These are phyloP conservation scores for Larimichthys crocea DNA, from an alignment of 2,113 vertebrate species.

Conservation along the genomic window DNA sequence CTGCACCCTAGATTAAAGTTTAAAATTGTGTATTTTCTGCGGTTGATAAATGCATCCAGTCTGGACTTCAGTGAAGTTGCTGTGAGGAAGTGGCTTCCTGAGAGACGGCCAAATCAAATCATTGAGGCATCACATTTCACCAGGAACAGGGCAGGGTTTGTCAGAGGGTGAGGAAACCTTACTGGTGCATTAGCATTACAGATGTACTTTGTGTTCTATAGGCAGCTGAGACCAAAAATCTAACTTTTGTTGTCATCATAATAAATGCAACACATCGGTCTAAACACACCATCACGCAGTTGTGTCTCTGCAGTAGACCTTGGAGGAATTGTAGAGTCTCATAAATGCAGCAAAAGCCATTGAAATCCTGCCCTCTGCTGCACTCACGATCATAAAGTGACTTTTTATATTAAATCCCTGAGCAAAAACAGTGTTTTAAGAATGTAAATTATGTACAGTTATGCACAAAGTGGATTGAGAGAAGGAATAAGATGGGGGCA, in stretches of 20 bases:
- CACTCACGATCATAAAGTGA: not conserved
- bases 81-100: constrained; percentile 61
- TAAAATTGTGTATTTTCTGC: constrained; percentile 18
- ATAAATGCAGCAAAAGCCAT: not conserved
- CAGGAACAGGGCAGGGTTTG: constrained; percentile 58
- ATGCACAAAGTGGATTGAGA: not conserved
- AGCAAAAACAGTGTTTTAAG: not conserved
- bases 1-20: not conserved
- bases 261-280: not conserved
- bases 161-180: constrained; percentile 41
- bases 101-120: constrained; percentile 70
- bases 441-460: not conserved
- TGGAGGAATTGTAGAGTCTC: not conserved
- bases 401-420: not conserved
- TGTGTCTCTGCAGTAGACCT: not conserved
- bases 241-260: not conserved
- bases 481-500: not conserved
- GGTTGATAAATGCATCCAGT: constrained; percentile 39
- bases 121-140: constrained; percentile 69
- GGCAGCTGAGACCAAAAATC: not conserved
- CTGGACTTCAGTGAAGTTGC: constrained; percentile 47
- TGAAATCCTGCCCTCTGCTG: not conserved
- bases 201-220: constrained; percentile 16
- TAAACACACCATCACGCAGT: not conserved
- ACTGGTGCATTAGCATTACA: constrained; percentile 41